Evolutionary conservation across 2,888 invertebrate genomes (phyloP).

Genomic region (Athetis lepigone): DNA sequence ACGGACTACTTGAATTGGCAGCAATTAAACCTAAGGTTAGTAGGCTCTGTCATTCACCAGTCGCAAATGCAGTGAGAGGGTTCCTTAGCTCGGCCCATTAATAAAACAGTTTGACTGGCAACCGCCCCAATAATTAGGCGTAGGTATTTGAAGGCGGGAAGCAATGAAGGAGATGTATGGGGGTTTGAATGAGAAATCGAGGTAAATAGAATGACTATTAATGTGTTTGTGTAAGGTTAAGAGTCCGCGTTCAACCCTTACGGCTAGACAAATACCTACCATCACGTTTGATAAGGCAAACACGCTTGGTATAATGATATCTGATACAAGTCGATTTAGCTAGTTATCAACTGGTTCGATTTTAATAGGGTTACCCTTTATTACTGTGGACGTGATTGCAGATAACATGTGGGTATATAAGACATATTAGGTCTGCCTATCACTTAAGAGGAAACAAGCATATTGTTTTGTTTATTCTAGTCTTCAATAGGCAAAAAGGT

Average conservation of each 20-base stretch:
- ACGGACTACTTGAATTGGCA: constrained; percentile 42
- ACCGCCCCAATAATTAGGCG: constrained; percentile 58
- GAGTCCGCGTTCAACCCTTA: constrained; percentile 5
- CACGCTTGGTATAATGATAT: background rate
- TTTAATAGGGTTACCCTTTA: no score
- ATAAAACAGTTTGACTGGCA: constrained; percentile 58
- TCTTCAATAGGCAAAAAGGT: no score
- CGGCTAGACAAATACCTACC: background rate
- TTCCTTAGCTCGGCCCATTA: constrained; percentile 49
- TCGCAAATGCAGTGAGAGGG: constrained; percentile 46
- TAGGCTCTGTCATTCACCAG: constrained; percentile 41
- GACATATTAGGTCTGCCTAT: no score
- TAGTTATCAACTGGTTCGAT: background rate
- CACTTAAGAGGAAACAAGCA: no score
- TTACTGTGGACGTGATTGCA: no score
- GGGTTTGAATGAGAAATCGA: constrained; percentile 52
- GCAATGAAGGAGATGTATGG: constrained; percentile 57
- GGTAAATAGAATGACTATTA: constrained; percentile 45
- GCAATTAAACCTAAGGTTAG: constrained; percentile 52
- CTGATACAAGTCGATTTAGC: background rate
- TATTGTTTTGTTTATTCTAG: no score
- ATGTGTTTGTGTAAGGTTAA: constrained; percentile 37
- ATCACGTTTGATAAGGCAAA: constrained; percentile 7
- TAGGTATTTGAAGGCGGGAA: constrained; percentile 54
- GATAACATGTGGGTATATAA: no score